Percentiles rank a stretch among this genome's conserved stretches.
Conservation (phyloP, 1,140 invertebrate genomes). For the Wiebesia pumilae region DNA sequence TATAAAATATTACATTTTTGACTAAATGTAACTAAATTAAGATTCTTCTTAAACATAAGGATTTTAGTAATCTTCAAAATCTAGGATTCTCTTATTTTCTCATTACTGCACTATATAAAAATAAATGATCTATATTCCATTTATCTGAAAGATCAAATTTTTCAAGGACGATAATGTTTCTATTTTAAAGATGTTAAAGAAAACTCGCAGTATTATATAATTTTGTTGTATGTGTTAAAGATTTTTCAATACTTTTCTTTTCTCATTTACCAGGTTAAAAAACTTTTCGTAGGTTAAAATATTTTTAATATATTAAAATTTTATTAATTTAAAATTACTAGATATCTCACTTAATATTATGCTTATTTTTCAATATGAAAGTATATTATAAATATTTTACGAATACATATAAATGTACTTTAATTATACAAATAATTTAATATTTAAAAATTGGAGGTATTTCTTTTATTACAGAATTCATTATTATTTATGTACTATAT, state of each 20-base stretch:
- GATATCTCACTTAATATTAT: too few species aligned
- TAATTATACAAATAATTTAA: too few species aligned
- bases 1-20: too few species aligned
- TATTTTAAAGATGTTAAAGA: neutral
- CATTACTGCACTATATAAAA: neutral
- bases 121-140: neutral
- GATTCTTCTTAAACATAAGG: too few species aligned
- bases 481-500: too few species aligned
- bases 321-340: neutral
- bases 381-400: too few species aligned
- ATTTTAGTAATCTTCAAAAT: too few species aligned
- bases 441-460: too few species aligned
- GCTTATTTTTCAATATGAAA: too few species aligned
- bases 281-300: neutral
- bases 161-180: neutral
- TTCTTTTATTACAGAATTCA: too few species aligned
- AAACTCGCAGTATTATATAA: neutral
- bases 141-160: neutral
- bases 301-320: neutral
- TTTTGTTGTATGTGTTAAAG: neutral
- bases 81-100: neutral
- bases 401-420: too few species aligned
- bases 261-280: neutral
- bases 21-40: too few species aligned
- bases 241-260: constrained; percentile 15